Base-by-base conservation (phyloP, 2,113 vertebrate genomes). In the Sturnus vulgaris region DNA sequence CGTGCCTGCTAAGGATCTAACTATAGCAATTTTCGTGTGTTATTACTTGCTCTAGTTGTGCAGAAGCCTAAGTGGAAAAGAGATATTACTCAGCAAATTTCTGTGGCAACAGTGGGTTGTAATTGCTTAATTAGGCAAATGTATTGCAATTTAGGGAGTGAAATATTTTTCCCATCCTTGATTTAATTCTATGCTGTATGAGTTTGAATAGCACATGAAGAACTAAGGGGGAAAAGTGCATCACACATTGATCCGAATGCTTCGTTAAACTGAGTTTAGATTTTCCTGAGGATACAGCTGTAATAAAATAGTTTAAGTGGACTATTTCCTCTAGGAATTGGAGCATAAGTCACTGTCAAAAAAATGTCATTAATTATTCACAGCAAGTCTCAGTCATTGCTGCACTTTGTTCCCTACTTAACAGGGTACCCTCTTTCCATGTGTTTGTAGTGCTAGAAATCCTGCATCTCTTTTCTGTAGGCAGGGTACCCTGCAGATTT, bases 111-210 rank as follows among this genome's bases (percentile, higher is more conserved):
- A 88, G 37, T 78, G 84, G 61, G 63, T 89, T 89, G 72, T 93
- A 94, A 95, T 81, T 95, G 92, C 86, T 55, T 93, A 91, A 94
- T 96, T 85, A 93, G 69, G 78, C 77, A 94, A 91, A 91, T 49
- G 42, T 73, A 52, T 44, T 70, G 57, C 88, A 42, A 91, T 88
- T 92, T 92, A 77, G 53, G n/a, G 59, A 83, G 73, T 82, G 81
- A 84, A 64, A 35, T 53, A 37, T 68, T 81, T 71, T 50, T 78
- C 30, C 75, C 46, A 25, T 52, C 93, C 77, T 61, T 60, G 53
- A 44, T 70, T 87, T 71, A 76, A 66, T 88, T 82, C 64, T 39
- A 42, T 92, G 61, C 44, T 75, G 42, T 31, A 64, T 69, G 53
- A 39, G 18, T 86, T 61, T 86, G 68, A 79, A 71, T 56, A 57